Evolutionary conservation across 2,888 invertebrate species (phyloP), one percentile per base, ranked within the genome.

Genomic region (Tiphia femorata): DNA sequence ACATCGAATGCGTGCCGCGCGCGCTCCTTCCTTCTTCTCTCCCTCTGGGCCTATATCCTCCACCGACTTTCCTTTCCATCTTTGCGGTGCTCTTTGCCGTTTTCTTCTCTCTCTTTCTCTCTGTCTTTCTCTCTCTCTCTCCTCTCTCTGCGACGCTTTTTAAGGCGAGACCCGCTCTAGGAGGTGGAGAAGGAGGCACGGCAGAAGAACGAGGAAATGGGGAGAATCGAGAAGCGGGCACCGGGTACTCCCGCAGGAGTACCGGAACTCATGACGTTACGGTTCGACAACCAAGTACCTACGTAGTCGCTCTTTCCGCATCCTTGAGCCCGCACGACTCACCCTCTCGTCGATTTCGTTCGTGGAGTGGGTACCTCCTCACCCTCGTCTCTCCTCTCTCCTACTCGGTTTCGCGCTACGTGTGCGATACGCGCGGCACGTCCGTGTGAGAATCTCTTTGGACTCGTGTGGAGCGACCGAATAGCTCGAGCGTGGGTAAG

Each of bases 261-360:
- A 58, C 54, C 61, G 62, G 64, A 59, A 68, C 70, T 75, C 65
- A 53, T 68, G 66, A 68, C 65, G 63, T 71, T 65, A 70, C 64
- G 71, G 66, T 75, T 74, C 71, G 71, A 68, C 70, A 72, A 66
- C 49, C 60, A 49, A 62, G 62, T 59, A 64, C 55, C 64, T 54
- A 61, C 66, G 64, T 53, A 58, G 53, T 64, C 64, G 59, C 62
- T 70, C 68, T 71, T 73, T 74, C 69, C 70, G 64, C 74, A 72
- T 73, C 67, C 69, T 65, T 62, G 64, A 67, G 56, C 49, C 19
- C 40, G 23, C 27, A 57, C 47, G 48, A 49, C 49, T 49, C 33
- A 8, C 21, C 29, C 41, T 29, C 40, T 49, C 40, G 29, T 29
- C 21, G 49, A 40, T 42, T 42, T 50, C 33, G 42, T 23, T 21